Base-by-base conservation (phyloP, 1,140 invertebrate species). In the Drosophila repleta region DNA sequence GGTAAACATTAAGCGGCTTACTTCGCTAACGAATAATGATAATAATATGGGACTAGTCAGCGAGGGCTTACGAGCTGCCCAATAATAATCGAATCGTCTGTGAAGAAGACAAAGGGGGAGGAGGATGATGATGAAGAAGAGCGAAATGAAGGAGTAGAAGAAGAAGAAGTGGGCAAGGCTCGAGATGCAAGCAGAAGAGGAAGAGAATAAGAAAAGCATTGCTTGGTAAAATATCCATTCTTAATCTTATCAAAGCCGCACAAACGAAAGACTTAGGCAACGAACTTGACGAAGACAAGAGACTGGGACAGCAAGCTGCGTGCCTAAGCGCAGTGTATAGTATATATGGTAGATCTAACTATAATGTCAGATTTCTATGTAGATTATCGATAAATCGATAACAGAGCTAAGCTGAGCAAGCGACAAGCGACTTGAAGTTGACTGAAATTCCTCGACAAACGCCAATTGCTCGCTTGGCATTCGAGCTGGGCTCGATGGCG, bases 21-120 rank as follows among this genome's bases (percentile, higher is more conserved):
- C 46, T 67, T 71, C 60, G 24, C 46, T 11, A 41, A 51, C 51
- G 41, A 32, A 53, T 60, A 46, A 49, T 35, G 32, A 17, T 43
- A 52, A 49, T 62, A 75, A 83, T 71, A 75, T 76, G 46, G 74
- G 79, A 37, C 79, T 79, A 83, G 71, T 78, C 79, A 83, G 79
- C 70, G 26, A 17, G 29, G 29, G 49, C 49, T 52, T 17, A 32
- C 26, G 17, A 11, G 15, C 49, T 11, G 53, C 61, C 74, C 70
- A 75, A 82, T 78, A 82, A 29, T 29, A 82, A 39, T 77, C 74
- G 74, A 74, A 55, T 57, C 76, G 79, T 82, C 79, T 64, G 69
- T 45, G 37, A 26, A 11, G 32, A 43, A 17, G 13, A 35, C 4
- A 2, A 46, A 55, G 29, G 13, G 21, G 11, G 29, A 15, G 21